These are phyloP conservation scores for Andrena camellia DNA, from an alignment of 2,888 invertebrate genomes.

Conservation along the genomic window DNA sequence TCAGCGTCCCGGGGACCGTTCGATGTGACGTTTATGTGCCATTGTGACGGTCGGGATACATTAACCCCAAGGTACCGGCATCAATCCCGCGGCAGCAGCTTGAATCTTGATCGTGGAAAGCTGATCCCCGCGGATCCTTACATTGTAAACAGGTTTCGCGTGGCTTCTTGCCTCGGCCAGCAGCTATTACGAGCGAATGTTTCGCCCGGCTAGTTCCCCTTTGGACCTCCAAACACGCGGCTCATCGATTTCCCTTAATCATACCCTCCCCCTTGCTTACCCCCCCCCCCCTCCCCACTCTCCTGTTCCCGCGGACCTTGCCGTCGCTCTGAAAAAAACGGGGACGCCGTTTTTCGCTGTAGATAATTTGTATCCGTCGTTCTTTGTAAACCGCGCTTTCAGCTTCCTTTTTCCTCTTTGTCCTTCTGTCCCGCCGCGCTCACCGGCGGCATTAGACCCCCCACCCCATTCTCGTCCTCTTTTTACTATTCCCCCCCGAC, in stretches of 20 bases:
- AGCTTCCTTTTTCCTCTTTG: constrained; percentile 16
- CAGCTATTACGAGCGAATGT: too few species aligned
- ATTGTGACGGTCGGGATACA: constrained; percentile 28
- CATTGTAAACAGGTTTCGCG: background rate
- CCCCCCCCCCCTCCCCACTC: background rate
- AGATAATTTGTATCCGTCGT: constrained; percentile 36
- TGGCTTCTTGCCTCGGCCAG: background rate
- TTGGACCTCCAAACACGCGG: background rate
- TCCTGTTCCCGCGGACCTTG: background rate
- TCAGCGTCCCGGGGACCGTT: background rate
- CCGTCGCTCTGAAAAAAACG: background rate
- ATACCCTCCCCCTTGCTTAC: background rate
- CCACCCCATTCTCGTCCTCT: background rate
- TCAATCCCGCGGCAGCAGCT: constrained; percentile 2
- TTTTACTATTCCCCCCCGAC: constrained; percentile 28
- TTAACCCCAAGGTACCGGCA: constrained; percentile 20
- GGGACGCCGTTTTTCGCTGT: constrained; percentile 1
- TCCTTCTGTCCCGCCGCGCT: constrained; percentile 18
- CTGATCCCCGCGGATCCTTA: background rate
- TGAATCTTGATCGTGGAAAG: constrained; percentile 26
- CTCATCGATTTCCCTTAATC: background rate
- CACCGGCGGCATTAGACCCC: constrained; percentile 12
- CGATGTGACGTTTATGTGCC: constrained; percentile 37
- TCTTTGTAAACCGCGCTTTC: constrained; percentile 12
- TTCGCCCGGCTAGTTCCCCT: background rate